Base-by-base conservation (phyloP, 2,888 invertebrate species). In the Plusia festucae region DNA sequence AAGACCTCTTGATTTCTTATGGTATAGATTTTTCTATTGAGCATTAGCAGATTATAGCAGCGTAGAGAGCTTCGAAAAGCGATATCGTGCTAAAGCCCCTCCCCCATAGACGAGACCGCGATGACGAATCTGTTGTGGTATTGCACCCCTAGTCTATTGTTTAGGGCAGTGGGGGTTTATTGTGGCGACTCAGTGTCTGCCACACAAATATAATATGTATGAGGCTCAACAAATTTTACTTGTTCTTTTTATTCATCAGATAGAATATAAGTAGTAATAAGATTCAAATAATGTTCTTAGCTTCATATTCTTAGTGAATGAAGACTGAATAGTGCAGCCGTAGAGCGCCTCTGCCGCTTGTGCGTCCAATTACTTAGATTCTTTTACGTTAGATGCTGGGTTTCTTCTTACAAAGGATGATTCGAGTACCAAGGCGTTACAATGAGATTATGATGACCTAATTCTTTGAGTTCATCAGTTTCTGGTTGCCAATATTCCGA, bases 371-470 rank as follows among this genome's bases (percentile, higher is more conserved):
- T 49, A 49, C 46, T 49, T 11, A 49, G 13, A 49, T 46, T 46
- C 18, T 46, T 9, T 49, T 18, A 49, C 46, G 46, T 49, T 3
- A 13, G 46, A 18, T 11, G 46, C 46, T 49, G 46, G 46, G 46
- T 49, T 49, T 49, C 46, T 49, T 20, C 11, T 49, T 49, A 49
- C 46, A 18, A 46, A 49, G 46, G 46, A 49, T 18, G 46, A 20
- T 9, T 49, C 16, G 46, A n/a, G n/a, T n/a, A n/a, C n/a, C 20
- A 49, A 49, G 46, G 46, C 46, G 46, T 20, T 1, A 11, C 46
- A 49, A 20, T 49, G 9, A 49, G 46, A 49, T 49, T 49, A 20
- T 49, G 46, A 49, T 49, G 46, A 49, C 46, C 46, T 49, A 49
- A 49, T 49, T 49, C 46, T 18, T 11, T 8, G 6, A 49, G 18